phyloP scores from a whole-genome alignment of 2,797 vertebrate genomes.

The Enteromius unitaeniatus region DNA sequence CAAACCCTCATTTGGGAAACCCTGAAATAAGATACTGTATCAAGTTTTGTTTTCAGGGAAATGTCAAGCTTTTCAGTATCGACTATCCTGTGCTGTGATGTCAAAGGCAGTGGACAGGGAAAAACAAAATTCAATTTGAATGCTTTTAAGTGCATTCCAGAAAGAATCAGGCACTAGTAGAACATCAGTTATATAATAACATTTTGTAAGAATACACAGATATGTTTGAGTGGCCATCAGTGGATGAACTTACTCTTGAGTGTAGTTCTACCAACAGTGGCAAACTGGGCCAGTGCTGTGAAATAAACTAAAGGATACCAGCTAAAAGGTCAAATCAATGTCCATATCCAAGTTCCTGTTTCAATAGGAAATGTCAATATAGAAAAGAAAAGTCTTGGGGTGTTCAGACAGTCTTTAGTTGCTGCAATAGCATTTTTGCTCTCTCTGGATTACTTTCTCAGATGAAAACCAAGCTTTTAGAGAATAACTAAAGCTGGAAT shows the following conservation, averaged over 20 bases:
- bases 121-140: not conserved
- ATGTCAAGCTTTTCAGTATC: not conserved
- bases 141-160: not conserved
- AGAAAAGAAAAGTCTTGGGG: not conserved
- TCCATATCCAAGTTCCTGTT: not conserved
- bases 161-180: not conserved
- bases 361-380: conserved; percentile 6
- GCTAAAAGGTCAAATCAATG: conserved; percentile 1
- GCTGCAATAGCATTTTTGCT: conserved; percentile 6
- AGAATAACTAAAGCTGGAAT: not conserved
- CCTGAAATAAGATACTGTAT: not conserved
- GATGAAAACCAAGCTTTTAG: conserved; percentile 11
- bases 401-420: not conserved
- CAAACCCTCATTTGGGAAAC: not conserved
- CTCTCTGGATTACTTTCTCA: not conserved
- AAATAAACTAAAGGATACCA: not conserved
- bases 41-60: not conserved
- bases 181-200: not conserved
- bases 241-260: not conserved
- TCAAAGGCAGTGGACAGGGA: not conserved
- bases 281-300: not conserved
- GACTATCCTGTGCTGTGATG: not conserved
- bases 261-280: not conserved
- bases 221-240: not conserved
- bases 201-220: not conserved